Base-by-base conservation (phyloP, 2,797 vertebrate species). In the Calcarius lapponicus region DNA sequence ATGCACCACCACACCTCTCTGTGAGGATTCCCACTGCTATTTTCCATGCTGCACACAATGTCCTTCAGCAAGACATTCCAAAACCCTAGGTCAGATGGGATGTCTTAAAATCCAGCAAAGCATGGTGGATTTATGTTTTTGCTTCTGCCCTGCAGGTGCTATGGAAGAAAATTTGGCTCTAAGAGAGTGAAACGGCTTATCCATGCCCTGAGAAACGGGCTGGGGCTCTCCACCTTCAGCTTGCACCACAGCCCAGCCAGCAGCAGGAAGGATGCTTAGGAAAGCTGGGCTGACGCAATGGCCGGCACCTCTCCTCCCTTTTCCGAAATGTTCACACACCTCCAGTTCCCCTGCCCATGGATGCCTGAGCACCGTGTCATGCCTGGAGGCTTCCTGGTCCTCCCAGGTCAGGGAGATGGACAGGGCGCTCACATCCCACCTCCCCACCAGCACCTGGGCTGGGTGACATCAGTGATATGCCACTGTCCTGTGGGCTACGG, bases 261-360 rank as follows among this genome's bases (percentile, higher is more conserved):
- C 48, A 26, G 86, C 73, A 86, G 89, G 87, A 92, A 91, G 91
- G 91, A 91, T 87, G 90, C 84, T 92, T 73, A 88, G 76, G 91
- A 90, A 94, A 95, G 88, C 7, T 5, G 7, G 11, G 20, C 31
- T 94, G 91, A 71, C 0, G 53, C 81, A 89, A 87, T 6, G 18
- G 24, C 62, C 6, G 0, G 25, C 60, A 79, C 66, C 24, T 53
- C 87, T 91, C 78, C 74, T 85, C 42, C 74, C 50, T 57, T 51
- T 92, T 87, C 90, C 4, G 8, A 87, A 57, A 69, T 1, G 31
- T 75, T 89, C 87, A 81, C 81, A 32, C 20, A 4, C 54, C 67
- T 65, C 74, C 74, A 57, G 6, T 15, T 80, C 45, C 62, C 42
- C 42, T 56, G 54, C 60, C 61, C 70, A 18, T 2, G 3, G 57